Percentiles rank a stretch among this genome's conserved stretches.
These are phyloP conservation scores for Zelostemma sp. DNA, from an alignment of 1,140 invertebrate genomes.

Conservation along the genomic window DNA sequence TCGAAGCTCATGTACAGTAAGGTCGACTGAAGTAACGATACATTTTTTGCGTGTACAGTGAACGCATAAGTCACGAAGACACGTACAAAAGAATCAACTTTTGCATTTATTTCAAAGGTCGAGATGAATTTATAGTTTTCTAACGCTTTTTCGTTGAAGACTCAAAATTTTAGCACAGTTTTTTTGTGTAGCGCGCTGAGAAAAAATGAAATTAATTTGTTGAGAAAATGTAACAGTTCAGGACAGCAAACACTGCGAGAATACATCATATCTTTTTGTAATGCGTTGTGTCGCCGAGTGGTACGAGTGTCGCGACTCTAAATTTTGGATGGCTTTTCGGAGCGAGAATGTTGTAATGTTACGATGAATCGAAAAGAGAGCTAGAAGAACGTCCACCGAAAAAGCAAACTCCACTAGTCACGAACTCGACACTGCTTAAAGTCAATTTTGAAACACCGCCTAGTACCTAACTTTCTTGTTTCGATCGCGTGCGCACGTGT, in stretches of 20 bases:
- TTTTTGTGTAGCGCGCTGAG: too few species aligned
- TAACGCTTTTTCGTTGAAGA: too few species aligned
- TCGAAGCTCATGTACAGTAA: conserved; percentile 48
- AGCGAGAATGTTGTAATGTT: too few species aligned
- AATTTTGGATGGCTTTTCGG: too few species aligned
- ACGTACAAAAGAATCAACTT: background rate
- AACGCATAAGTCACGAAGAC: conserved; percentile 9
- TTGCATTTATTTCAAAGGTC: background rate
- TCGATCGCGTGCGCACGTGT: background rate
- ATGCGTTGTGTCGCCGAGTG: background rate
- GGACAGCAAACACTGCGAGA: background rate
- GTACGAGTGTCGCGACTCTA: too few species aligned
- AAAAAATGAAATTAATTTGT: background rate
- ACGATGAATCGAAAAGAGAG: too few species aligned
- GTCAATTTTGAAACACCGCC: conserved; percentile 18
- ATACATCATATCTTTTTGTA: background rate
- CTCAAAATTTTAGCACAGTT: too few species aligned
- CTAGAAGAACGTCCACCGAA: too few species aligned
- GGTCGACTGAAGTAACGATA: conserved; percentile 46
- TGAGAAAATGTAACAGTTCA: too few species aligned
- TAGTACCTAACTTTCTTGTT: conserved; percentile 13
- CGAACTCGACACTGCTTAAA: conserved; percentile 13
- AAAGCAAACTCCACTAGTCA: conserved; percentile 17
- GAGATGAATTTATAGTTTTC: too few species aligned
- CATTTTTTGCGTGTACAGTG: conserved; percentile 48